Conservation (phyloP, 1,140 invertebrate species). For the Cardiocondyla obscurior region DNA sequence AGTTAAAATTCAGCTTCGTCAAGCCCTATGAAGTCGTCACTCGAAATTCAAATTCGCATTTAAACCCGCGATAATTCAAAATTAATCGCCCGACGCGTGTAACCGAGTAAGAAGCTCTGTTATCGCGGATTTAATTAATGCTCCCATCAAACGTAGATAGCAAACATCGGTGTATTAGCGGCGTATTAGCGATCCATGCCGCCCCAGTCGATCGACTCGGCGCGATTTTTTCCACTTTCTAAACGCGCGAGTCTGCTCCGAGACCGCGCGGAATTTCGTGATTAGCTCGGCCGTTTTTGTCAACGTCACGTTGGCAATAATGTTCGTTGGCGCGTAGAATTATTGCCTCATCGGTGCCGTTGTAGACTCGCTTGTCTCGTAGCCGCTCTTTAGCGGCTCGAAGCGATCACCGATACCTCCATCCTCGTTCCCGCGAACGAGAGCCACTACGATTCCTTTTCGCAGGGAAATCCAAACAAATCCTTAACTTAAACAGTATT, state of each 20-base stretch:
- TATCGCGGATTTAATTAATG: slow-evolving; percentile 19
- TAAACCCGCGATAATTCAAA: neutral
- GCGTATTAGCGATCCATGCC: slow-evolving; percentile 10
- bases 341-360: slow-evolving; percentile 77
- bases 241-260: slow-evolving; percentile 69
- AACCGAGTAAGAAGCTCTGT: neutral
- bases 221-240: slow-evolving; percentile 80
- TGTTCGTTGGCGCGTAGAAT: slow-evolving; percentile 81
- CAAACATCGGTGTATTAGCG: slow-evolving; percentile 18
- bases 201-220: slow-evolving; percentile 13
- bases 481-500: neutral
- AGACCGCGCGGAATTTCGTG: slow-evolving; percentile 74
- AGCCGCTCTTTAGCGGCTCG: slow-evolving; percentile 24
- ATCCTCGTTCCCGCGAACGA: slow-evolving; percentile 5
- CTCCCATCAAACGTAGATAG: slow-evolving; percentile 27
- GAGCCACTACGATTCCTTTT: neutral
- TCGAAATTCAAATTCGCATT: neutral
- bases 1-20: neutral
- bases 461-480: slow-evolving; percentile 25
- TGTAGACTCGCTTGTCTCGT: slow-evolving; percentile 43
- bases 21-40: too few species aligned
- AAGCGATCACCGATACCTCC: slow-evolving; percentile 6
- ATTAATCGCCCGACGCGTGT: neutral
- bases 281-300: slow-evolving; percentile 76
- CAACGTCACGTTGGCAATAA: slow-evolving; percentile 78